Percentiles rank a stretch among this genome's conserved stretches.
These are phyloP conservation scores for Tipula confusa DNA, from an alignment of 2,888 invertebrate species.

Conservation along the genomic window DNA sequence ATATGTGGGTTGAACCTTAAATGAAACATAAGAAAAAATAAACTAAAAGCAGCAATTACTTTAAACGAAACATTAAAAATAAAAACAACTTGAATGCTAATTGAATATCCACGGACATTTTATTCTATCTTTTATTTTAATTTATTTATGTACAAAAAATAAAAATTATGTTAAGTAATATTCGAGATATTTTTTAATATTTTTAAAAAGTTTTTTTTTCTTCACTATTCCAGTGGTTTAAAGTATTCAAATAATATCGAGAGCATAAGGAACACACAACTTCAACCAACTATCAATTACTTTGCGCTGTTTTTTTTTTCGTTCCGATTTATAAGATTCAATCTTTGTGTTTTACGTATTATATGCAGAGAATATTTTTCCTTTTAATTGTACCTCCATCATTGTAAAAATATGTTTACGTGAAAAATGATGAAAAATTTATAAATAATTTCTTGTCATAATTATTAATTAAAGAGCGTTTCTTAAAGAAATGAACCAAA, in stretches of 20 bases:
- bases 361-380: background rate
- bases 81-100: background rate
- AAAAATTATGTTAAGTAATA: constrained; percentile 15
- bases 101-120: constrained; percentile 21
- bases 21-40: background rate
- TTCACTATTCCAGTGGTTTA: background rate
- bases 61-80: constrained; percentile 14
- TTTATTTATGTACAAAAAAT: background rate
- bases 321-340: background rate
- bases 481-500: background rate
- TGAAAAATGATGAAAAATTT: constrained; percentile 25
- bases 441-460: constrained; percentile 25
- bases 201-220: background rate
- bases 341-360: background rate
- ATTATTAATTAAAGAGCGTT: constrained; percentile 12
- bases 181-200: background rate
- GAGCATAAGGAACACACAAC: constrained; percentile 8
- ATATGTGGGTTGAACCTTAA: constrained; percentile 27
- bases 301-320: background rate
- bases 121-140: background rate
- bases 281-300: constrained; percentile 5
- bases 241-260: background rate
- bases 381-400: constrained; percentile 25
- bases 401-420: background rate
- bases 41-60: constrained; percentile 1